phyloP scores from a whole-genome alignment of 2,888 invertebrate genomes.

The Eupithecia subumbrata region DNA sequence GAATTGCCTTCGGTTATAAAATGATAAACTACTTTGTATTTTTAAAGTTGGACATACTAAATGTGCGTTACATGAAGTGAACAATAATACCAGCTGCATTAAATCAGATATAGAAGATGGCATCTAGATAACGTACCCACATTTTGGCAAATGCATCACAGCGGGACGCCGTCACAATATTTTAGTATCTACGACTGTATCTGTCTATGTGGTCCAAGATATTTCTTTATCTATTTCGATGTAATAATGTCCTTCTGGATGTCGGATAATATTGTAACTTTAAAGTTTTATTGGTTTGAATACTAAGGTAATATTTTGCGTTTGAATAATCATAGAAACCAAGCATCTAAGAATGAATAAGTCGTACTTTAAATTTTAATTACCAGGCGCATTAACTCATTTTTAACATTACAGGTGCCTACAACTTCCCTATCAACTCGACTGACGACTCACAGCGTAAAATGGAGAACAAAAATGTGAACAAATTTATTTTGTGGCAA shows the following conservation, averaged over 20 bases:
- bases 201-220: constrained; percentile 65
- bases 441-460: not conserved
- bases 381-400: too few species aligned
- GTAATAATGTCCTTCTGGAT: constrained; percentile 34
- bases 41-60: constrained; percentile 49
- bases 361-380: not conserved
- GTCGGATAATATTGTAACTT: not conserved
- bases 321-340: not conserved
- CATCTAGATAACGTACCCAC: constrained; percentile 80
- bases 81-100: constrained; percentile 73
- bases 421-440: not conserved
- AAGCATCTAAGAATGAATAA: not conserved
- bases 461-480: too few species aligned
- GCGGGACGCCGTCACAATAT: constrained; percentile 83
- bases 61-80: constrained; percentile 60
- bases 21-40: constrained; percentile 58
- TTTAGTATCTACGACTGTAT: constrained; percentile 76
- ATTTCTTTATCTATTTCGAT: constrained; percentile 47
- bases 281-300: not conserved
- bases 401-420: not conserved
- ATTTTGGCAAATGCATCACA: constrained; percentile 81
- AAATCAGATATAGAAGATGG: constrained; percentile 52
- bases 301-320: not conserved
- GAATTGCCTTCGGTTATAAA: constrained; percentile 54
- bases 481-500: too few species aligned